These are phyloP conservation scores for Micropoecilia bifurca DNA, from an alignment of 2,797 vertebrate species.

Conservation along the genomic window DNA sequence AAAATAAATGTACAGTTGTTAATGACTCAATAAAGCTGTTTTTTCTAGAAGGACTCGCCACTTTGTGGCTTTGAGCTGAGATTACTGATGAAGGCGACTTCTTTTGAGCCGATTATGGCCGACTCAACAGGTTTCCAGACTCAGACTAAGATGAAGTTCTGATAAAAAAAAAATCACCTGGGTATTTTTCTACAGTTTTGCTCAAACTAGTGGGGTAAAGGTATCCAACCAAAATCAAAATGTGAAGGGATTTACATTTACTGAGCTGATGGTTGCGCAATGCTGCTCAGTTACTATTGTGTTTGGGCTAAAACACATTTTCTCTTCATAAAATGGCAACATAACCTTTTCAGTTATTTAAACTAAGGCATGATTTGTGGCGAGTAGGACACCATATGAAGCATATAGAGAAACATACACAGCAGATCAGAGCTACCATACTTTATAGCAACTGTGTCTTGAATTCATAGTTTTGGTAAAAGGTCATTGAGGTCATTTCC, in stretches of 20 bases:
- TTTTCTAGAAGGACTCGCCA: slow-evolving; percentile 75
- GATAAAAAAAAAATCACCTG: not conserved
- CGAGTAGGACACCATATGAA: not conserved
- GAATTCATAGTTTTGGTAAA: not conserved
- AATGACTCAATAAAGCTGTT: slow-evolving; percentile 86
- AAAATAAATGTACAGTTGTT: slow-evolving; percentile 87
- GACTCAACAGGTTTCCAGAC: not conserved
- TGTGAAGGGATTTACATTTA: not conserved
- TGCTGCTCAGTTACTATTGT: not conserved
- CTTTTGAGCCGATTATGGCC: not conserved
- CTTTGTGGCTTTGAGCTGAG: slow-evolving; percentile 32
- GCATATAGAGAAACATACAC: not conserved
- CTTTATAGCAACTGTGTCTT: not conserved
- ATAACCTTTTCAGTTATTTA: not conserved
- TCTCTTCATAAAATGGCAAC: not conserved
- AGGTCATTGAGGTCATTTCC: not conserved
- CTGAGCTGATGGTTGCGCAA: not conserved
- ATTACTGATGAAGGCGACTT: not conserved
- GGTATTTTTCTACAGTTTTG: not conserved
- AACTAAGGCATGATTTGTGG: not conserved
- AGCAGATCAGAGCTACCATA: not conserved
- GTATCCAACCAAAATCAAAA: not conserved
- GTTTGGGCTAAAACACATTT: not conserved
- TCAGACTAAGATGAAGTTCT: not conserved
- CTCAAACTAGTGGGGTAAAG: not conserved